Percentiles rank a stretch among this genome's conserved stretches.
These are phyloP conservation scores for Asbolus verrucosus DNA, from an alignment of 1,140 invertebrate genomes.

Conservation along the genomic window DNA sequence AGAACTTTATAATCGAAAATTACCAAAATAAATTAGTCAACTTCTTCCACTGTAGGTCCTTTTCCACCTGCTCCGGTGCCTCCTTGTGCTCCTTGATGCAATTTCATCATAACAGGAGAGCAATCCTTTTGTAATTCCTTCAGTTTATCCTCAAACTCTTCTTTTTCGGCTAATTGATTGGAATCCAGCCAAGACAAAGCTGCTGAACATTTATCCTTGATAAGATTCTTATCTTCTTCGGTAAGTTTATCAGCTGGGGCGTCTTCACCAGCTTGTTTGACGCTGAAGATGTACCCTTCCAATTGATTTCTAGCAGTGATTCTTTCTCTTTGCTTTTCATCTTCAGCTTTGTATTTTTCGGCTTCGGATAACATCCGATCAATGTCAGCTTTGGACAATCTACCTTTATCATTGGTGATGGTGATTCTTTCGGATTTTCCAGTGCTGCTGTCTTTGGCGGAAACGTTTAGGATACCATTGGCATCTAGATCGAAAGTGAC, in stretches of 20 bases:
- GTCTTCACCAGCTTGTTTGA: slow-evolving; percentile 80
- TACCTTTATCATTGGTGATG: slow-evolving; percentile 94
- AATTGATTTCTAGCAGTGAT: slow-evolving; percentile 82
- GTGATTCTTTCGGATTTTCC: slow-evolving; percentile 83
- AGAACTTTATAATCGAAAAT: neutral
- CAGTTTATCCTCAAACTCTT: slow-evolving; percentile 81
- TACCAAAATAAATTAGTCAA: slow-evolving; percentile 65
- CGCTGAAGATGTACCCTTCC: slow-evolving; percentile 86
- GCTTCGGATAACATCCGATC: slow-evolving; percentile 90
- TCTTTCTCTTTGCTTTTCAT: slow-evolving; percentile 74
- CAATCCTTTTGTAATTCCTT: slow-evolving; percentile 80
- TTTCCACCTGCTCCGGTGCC: slow-evolving; percentile 62
- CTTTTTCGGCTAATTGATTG: slow-evolving; percentile 78
- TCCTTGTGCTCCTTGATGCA: slow-evolving; percentile 71
- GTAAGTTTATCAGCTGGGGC: slow-evolving; percentile 73
- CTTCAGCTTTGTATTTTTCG: slow-evolving; percentile 77
- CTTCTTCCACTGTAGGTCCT: slow-evolving; percentile 79
- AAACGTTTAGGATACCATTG: slow-evolving; percentile 85
- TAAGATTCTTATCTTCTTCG: slow-evolving; percentile 71
- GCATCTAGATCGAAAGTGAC: slow-evolving; percentile 85
- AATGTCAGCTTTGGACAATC: slow-evolving; percentile 91
- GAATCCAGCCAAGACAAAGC: slow-evolving; percentile 72
- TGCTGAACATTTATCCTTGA: slow-evolving; percentile 70
- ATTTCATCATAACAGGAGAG: slow-evolving; percentile 80
- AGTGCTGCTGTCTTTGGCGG: slow-evolving; percentile 82